Evolutionary conservation across 2,113 vertebrate species (phyloP).

Genomic region (Pica pica): DNA sequence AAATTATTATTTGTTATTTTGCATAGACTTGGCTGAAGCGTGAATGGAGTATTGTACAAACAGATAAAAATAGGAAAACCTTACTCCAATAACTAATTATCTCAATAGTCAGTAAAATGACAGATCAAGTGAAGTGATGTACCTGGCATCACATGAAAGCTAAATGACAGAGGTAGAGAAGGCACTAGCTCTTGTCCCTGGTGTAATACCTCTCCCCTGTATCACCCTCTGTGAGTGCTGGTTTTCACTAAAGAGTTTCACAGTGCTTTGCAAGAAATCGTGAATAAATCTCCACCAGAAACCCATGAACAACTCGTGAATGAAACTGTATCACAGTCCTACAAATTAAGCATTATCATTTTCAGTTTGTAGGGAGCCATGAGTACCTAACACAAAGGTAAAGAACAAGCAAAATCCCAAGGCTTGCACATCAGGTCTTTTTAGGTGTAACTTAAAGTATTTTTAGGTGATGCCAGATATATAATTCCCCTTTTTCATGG

Average conservation of each 20-base stretch:
- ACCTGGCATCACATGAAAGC: neutral
- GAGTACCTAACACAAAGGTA: neutral
- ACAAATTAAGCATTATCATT: neutral
- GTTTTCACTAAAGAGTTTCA: neutral
- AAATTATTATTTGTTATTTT: neutral
- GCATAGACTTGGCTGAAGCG: neutral
- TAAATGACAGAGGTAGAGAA: neutral
- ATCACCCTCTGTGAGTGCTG: neutral
- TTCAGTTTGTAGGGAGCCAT: neutral
- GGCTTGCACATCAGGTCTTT: neutral
- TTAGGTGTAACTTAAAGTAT: neutral
- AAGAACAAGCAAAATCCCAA: neutral
- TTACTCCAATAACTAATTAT: neutral
- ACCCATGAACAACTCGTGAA: neutral
- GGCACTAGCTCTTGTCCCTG: neutral
- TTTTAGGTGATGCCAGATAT: neutral
- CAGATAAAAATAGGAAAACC: neutral
- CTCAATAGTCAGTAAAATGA: neutral
- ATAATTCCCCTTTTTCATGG: neutral
- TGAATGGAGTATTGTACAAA: neutral
- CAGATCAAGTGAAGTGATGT: neutral
- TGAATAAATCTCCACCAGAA: neutral
- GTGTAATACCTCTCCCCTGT: neutral
- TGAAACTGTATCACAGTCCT: neutral
- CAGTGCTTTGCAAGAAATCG: neutral